phyloP scores from a whole-genome alignment of 23 tunicate genomes.

The Halocynthia roretzi region DNA sequence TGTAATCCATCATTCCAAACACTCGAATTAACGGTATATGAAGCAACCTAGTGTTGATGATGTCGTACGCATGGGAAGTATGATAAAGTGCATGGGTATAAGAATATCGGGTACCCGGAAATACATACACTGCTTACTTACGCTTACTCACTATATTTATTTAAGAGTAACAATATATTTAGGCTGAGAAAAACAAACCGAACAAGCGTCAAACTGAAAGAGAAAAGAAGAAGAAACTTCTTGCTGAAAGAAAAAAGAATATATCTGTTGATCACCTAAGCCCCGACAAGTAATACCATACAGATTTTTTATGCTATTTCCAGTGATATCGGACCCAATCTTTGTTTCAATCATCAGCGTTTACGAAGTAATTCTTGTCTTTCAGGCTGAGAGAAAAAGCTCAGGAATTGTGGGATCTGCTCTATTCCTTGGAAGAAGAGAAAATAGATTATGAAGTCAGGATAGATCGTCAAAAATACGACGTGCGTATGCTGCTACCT shows the following conservation, averaged over 20 bases:
- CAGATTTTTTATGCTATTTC: not conserved
- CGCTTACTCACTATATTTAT: not conserved
- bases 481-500: slow-evolving; percentile 34
- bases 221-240: slow-evolving; percentile 74
- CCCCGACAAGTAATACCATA: slow-evolving; percentile 43
- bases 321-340: not conserved
- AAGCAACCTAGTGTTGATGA: too few relatives aligned
- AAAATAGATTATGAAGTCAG: slow-evolving; percentile 80
- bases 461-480: slow-evolving; percentile 87
- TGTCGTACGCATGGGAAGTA: too few relatives aligned
- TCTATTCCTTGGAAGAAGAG: slow-evolving; percentile 71
- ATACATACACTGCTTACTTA: not conserved
- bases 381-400: slow-evolving; percentile 89
- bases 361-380: not conserved
- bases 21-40: too few relatives aligned
- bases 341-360: too few relatives aligned
- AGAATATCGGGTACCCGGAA: too few relatives aligned
- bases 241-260: slow-evolving; percentile 77
- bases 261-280: slow-evolving; percentile 86
- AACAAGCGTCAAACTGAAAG: slow-evolving; percentile 94
- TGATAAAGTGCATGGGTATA: too few relatives aligned
- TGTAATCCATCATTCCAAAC: too few relatives aligned
- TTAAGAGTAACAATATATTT: not conserved
- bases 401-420: slow-evolving; percentile 83
- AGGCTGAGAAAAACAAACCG: slow-evolving; percentile 95